These are phyloP conservation scores for Aphelinus atriplicis DNA, from an alignment of 1,140 invertebrate species.

Conservation along the genomic window DNA sequence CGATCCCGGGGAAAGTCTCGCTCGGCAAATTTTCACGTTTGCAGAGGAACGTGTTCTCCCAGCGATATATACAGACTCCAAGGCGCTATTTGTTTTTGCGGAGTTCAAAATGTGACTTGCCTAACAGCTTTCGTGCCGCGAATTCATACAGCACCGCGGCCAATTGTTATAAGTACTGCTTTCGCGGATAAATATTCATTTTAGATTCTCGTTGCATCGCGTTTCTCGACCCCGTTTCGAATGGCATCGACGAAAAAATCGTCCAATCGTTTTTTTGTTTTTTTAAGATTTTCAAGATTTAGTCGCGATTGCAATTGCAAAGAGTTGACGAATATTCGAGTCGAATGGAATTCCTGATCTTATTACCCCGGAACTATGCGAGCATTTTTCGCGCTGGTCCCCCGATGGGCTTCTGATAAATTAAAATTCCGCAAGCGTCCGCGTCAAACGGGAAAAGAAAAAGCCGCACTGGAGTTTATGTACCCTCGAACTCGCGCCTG, in stretches of 20 bases:
- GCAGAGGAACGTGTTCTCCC: not conserved
- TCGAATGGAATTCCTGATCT: constrained; percentile 32
- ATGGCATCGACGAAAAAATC: too few relatives aligned
- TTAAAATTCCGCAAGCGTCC: constrained; percentile 36
- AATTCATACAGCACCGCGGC: not conserved
- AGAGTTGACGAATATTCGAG: constrained; percentile 29
- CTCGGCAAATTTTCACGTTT: constrained; percentile 18
- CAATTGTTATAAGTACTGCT: too few relatives aligned
- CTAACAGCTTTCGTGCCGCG: constrained; percentile 17
- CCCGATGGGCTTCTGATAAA: constrained; percentile 29
- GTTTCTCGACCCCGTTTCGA: too few relatives aligned
- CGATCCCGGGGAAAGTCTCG: not conserved
- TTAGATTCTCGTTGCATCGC: too few relatives aligned
- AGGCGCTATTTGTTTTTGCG: constrained; percentile 25
- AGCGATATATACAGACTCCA: not conserved
- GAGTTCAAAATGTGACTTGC: constrained; percentile 7
- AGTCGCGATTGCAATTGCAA: not conserved
- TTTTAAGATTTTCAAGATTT: not conserved
- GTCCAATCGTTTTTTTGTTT: too few relatives aligned
- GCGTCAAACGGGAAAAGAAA: constrained; percentile 26
- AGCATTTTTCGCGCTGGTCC: constrained; percentile 22
- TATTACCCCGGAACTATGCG: constrained; percentile 35
- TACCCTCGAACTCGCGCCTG: constrained; percentile 13
- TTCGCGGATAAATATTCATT: too few relatives aligned
- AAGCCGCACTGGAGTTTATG: constrained; percentile 6